Evolutionary conservation across 2,888 invertebrate genomes (phyloP), one percentile per base, ranked within the genome.

Genomic region (Saturnia japonica): DNA sequence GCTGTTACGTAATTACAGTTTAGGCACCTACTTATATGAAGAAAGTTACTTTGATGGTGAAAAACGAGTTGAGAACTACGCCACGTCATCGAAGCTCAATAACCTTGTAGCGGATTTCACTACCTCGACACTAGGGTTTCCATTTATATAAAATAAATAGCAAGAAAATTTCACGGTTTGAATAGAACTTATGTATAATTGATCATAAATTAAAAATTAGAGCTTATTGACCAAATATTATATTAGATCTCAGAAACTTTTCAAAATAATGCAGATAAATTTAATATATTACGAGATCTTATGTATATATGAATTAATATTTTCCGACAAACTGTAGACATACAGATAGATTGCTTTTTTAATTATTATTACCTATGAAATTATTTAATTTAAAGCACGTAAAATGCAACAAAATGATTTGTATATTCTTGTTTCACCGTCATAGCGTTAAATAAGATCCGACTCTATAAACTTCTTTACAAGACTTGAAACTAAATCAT

Each of bases 1-100:
- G 88, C 34, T 40, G 73, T 91, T 90, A 82, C 82, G 80, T 85
- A 89, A 88, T 73, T 72, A 72, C 67, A 78, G 76, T 80, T 81
- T 83, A 78, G 81, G 81, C 77, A 73, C 72, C 73, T 82, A 82
- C 80, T 81, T 84, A 85, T 77, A 82, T 77, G 81, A 86, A 83
- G 85, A 87, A 86, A 88, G 86, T 85, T 77, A 77, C 74, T 72
- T 73, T 74, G 72, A 68, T 54, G 71, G 47, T 68, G 62, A 45
- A 68, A 67, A 57, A 43, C 66, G 40, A 45, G 62, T 22, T 54
- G 25, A 70, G 25, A 67, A 54, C 51, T 42, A 14, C 25, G 6
- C 64, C 64, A 54, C 54, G 40, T 70, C 66, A 69, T 69, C 42
- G 25, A 67, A 25, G 66, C 62, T 43, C 45, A 60, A 60, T 57